Evolutionary conservation across 1,140 invertebrate genomes (phyloP).

Genomic region (Drosophila ercepeae): DNA sequence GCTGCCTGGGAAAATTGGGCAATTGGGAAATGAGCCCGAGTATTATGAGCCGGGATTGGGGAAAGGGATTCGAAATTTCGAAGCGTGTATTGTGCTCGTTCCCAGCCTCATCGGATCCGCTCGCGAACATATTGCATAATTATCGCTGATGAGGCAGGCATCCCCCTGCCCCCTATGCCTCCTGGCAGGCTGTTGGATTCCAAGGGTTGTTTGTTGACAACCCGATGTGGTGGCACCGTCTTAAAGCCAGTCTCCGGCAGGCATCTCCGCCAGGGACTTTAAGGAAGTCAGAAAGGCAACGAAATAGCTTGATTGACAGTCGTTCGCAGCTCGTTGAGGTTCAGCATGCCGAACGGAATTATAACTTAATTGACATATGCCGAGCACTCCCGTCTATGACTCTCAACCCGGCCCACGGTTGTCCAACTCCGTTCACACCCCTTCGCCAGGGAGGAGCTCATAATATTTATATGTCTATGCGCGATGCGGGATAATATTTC

Average conservation of each 20-base stretch:
- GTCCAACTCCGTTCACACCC: constrained; percentile 30
- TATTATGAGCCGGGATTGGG: constrained; percentile 18
- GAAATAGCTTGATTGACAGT: constrained; percentile 77
- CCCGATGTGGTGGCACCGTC: constrained; percentile 60
- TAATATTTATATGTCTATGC: constrained; percentile 51
- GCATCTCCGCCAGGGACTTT: constrained; percentile 23
- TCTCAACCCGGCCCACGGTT: constrained; percentile 7
- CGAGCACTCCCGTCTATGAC: constrained; percentile 46
- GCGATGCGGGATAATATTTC: constrained; percentile 76
- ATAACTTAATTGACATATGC: constrained; percentile 79
- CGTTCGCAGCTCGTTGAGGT: constrained; percentile 47
- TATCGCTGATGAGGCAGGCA: constrained; percentile 56
- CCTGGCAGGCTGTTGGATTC: constrained; percentile 7
- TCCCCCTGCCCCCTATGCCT: constrained; percentile 6
- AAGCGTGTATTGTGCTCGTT: constrained; percentile 22
- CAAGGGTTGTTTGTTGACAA: constrained; percentile 72
- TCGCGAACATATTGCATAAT: constrained; percentile 71
- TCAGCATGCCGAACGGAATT: constrained; percentile 78
- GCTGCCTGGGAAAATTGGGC: constrained; percentile 72
- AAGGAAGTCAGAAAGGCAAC: constrained; percentile 74
- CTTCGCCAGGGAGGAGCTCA: constrained; percentile 17
- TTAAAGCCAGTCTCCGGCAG: constrained; percentile 62
- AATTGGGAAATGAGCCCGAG: constrained; percentile 71
- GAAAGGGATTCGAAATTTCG: constrained; percentile 34
- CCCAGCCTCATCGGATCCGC: constrained; percentile 29